Percentiles rank a stretch among this genome's conserved stretches.
Conservation (phyloP, 1,140 invertebrate species). For the Bombus waltoni region DNA sequence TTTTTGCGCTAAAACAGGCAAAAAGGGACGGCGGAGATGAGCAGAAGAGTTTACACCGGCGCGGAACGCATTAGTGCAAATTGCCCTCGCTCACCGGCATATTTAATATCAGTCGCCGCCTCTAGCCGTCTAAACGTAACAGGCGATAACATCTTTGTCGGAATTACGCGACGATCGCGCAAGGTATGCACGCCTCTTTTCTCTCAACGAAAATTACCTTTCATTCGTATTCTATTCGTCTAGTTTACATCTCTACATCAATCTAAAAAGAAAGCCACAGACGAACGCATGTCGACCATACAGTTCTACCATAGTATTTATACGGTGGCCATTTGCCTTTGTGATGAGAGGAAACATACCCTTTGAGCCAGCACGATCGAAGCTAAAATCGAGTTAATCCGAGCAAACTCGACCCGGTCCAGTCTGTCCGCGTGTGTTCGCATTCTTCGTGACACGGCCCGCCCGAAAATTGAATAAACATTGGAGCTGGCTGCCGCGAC, state of each 20-base stretch:
- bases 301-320: neutral
- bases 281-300: neutral
- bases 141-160: conserved; percentile 10
- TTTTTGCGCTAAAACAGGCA: neutral
- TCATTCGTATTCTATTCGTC: neutral
- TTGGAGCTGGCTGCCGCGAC: conserved; percentile 21
- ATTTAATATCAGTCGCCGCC: conserved; percentile 21
- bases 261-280: neutral
- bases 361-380: neutral
- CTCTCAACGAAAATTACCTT: neutral
- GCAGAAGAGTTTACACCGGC: too few species aligned
- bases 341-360: neutral
- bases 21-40: neutral
- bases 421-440: neutral
- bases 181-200: neutral
- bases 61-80: conserved; percentile 20
- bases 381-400: conserved; percentile 19
- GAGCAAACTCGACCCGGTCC: neutral
- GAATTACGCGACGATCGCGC: conserved; percentile 9
- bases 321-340: neutral
- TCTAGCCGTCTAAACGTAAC: neutral
- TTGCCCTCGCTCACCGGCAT: neutral
- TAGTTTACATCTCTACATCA: neutral
- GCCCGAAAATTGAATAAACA: conserved; percentile 55
- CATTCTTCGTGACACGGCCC: conserved; percentile 2